These are phyloP conservation scores for Ivindomyrus marchei DNA, from an alignment of 2,113 vertebrate genomes.

Conservation along the genomic window DNA sequence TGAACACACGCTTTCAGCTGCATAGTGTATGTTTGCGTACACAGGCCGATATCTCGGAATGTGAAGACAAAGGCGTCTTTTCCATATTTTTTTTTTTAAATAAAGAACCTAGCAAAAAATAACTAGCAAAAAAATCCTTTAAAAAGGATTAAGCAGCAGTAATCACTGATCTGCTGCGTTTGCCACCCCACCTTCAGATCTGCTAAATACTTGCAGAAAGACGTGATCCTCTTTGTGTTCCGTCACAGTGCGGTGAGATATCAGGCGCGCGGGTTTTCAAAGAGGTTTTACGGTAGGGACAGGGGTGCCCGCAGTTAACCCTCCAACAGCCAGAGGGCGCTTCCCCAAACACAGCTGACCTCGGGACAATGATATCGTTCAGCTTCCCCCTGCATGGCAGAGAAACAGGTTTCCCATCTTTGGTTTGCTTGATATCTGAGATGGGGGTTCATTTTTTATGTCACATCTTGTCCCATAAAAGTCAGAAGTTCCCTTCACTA, in stretches of 20 bases:
- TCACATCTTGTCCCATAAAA: conserved; percentile 36
- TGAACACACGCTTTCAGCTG: conserved; percentile 57
- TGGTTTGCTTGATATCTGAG: conserved; percentile 67
- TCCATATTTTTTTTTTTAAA: conserved; percentile 6
- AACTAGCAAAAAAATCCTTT: conserved; percentile 35
- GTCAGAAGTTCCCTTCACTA: conserved; percentile 43
- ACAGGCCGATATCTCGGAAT: conserved; percentile 36
- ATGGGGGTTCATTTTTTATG: conserved; percentile 24
- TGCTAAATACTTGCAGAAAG: background rate
- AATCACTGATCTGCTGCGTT: background rate
- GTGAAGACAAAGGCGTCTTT: conserved; percentile 19
- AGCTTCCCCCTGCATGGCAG: conserved; percentile 88
- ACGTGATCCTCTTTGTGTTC: conserved; percentile 17
- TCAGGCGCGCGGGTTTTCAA: conserved; percentile 35
- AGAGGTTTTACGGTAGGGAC: background rate
- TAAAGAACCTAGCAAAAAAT: conserved; percentile 31
- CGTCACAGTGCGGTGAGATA: conserved; percentile 33
- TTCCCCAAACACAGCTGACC: background rate
- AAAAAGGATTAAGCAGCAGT: conserved; percentile 26
- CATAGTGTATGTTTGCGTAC: conserved; percentile 29
- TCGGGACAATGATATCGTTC: conserved; percentile 41
- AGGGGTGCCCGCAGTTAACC: background rate
- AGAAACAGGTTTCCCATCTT: conserved; percentile 79
- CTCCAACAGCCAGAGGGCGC: background rate
- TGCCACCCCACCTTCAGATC: conserved; percentile 21